phyloP scores from a whole-genome alignment of 2,797 vertebrate genomes.

The Gallinago solitaria region DNA sequence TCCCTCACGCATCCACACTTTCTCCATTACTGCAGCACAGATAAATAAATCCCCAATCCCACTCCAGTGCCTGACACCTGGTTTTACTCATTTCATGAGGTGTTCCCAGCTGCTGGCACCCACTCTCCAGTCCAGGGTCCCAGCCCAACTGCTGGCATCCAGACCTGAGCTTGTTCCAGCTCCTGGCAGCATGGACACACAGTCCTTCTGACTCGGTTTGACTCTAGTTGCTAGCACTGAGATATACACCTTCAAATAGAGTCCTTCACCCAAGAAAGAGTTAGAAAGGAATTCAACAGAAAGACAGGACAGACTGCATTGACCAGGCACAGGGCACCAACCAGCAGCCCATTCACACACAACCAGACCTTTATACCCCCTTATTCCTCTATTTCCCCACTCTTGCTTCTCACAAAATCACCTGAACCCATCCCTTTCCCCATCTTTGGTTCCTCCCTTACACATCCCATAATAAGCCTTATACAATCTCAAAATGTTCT shows the following conservation, averaged over 20 bases:
- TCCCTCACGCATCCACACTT: not conserved
- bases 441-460: not conserved
- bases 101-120: not conserved
- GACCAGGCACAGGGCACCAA: rapidly evolving
- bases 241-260: not conserved
- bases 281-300: not conserved
- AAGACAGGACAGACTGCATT: not conserved
- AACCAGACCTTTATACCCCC: not conserved
- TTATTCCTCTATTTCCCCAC: not conserved
- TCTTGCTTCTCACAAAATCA: not conserved
- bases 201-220: rapidly evolving
- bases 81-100: not conserved
- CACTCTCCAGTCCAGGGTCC: not conserved
- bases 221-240: not conserved
- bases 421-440: not conserved
- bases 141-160: not conserved
- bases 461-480: not conserved
- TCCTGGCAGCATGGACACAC: rapidly evolving
- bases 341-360: not conserved
- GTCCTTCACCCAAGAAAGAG: not conserved
- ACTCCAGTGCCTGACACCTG: not conserved
- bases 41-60: not conserved
- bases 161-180: not conserved
- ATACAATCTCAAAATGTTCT: not conserved
- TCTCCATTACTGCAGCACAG: not conserved